Evolutionary conservation across 2,888 invertebrate species (phyloP).

Genomic region (Thecocarcelia acutangulata): DNA sequence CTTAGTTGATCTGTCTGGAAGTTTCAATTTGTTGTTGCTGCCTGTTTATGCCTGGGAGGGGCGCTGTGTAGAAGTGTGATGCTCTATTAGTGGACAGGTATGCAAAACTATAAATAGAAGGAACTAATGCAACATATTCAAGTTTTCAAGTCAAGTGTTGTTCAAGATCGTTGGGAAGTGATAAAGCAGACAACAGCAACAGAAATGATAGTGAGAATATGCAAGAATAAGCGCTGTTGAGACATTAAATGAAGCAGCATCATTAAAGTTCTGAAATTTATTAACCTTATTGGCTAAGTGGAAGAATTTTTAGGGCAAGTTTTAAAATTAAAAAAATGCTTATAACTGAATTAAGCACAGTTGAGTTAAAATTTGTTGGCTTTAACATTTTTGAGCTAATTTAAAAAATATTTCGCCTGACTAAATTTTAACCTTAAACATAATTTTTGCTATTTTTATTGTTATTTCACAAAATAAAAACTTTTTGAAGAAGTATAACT

Average conservation of each 20-base stretch:
- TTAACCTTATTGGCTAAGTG: neutral
- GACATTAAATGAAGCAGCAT: too few relatives aligned
- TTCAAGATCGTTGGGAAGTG: neutral
- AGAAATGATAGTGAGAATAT: neutral
- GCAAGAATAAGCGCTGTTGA: neutral
- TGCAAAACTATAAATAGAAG: conserved; percentile 43
- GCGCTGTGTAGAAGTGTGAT: conserved; percentile 26
- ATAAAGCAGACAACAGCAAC: neutral
- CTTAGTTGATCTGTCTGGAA: conserved; percentile 21
- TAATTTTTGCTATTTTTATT: too few relatives aligned
- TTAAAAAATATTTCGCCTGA: too few relatives aligned
- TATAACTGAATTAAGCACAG: too few relatives aligned
- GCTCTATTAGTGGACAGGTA: conserved; percentile 64
- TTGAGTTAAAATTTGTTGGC: too few relatives aligned
- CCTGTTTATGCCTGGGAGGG: conserved; percentile 3
- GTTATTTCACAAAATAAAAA: too few relatives aligned
- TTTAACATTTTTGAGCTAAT: too few relatives aligned
- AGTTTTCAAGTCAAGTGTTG: conserved; percentile 28
- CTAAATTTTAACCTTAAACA: too few relatives aligned
- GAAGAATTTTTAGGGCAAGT: too few relatives aligned
- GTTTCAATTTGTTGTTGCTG: conserved; percentile 32
- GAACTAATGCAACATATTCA: conserved; percentile 1
- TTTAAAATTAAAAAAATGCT: too few relatives aligned
- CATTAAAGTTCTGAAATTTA: too few relatives aligned
- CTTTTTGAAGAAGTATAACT: too few relatives aligned